These are phyloP conservation scores for Cantharis rustica DNA, from an alignment of 2,888 invertebrate species.

Conservation along the genomic window DNA sequence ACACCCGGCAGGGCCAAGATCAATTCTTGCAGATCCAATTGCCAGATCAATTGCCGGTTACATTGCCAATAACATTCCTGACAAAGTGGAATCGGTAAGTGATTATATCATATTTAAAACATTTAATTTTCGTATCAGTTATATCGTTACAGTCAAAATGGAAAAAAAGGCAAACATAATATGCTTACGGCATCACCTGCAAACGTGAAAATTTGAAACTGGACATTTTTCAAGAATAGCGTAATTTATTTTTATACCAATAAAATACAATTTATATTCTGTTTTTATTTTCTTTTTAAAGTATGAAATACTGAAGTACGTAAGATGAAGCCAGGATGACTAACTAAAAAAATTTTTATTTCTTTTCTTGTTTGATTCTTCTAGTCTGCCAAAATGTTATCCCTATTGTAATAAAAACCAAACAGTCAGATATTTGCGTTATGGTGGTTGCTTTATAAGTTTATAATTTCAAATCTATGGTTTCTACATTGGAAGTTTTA, in stretches of 20 bases:
- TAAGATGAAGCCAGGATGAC: no score
- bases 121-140: background rate
- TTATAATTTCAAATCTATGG: no score
- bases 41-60: conserved; percentile 53
- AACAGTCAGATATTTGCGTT: no score
- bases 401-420: no score
- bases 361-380: no score
- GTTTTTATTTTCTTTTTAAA: background rate
- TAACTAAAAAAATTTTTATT: no score
- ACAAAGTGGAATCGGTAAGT: conserved; percentile 25
- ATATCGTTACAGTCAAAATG: background rate
- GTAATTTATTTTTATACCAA: background rate
- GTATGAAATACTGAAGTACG: no score
- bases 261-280: background rate
- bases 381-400: no score
- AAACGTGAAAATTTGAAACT: background rate
- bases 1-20: conserved; percentile 7
- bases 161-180: background rate
- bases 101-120: background rate
- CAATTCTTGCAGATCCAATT: conserved; percentile 48
- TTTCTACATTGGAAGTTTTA: no score
- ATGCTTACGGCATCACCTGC: background rate
- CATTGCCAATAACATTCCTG: conserved; percentile 47
- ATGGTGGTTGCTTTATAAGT: no score
- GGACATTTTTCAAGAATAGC: background rate